Percentiles rank a stretch among this genome's conserved stretches.
Conservation (phyloP, 2,113 vertebrate genomes). For the Anser cygnoides region DNA sequence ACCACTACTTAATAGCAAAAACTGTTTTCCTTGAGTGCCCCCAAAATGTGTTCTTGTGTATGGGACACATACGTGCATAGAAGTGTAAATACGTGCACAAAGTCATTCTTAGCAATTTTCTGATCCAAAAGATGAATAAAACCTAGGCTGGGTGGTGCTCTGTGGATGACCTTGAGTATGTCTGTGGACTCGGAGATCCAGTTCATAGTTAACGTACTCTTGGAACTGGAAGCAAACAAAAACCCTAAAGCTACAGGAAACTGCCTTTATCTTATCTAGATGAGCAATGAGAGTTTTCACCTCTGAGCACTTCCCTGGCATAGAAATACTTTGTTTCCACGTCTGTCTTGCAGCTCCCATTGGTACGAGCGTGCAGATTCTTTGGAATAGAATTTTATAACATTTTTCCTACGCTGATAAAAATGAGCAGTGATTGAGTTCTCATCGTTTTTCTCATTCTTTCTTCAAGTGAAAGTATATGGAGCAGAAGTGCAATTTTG, state of each 20-base stretch:
- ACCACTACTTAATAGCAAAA: background rate
- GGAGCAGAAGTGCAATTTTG: background rate
- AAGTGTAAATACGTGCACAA: background rate
- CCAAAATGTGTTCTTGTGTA: background rate
- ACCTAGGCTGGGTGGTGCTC: background rate
- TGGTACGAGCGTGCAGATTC: rapidly evolving
- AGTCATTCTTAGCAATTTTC: background rate
- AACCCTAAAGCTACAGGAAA: background rate
- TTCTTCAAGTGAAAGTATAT: background rate
- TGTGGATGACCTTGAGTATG: background rate
- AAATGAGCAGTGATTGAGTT: background rate
- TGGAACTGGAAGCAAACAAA: background rate
- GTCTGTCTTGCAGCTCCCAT: background rate
- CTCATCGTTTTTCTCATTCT: background rate
- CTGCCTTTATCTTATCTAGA: background rate
- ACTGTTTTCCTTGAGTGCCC: background rate
- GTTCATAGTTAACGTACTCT: background rate
- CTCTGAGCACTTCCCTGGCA: background rate
- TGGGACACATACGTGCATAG: background rate
- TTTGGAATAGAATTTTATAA: background rate
- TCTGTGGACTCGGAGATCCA: background rate
- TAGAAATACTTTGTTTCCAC: background rate
- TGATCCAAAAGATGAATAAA: background rate
- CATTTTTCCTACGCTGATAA: background rate
- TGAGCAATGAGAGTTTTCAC: background rate